phyloP scores from a whole-genome alignment of 1,140 invertebrate species.

The Drosophila rhopaloa region DNA sequence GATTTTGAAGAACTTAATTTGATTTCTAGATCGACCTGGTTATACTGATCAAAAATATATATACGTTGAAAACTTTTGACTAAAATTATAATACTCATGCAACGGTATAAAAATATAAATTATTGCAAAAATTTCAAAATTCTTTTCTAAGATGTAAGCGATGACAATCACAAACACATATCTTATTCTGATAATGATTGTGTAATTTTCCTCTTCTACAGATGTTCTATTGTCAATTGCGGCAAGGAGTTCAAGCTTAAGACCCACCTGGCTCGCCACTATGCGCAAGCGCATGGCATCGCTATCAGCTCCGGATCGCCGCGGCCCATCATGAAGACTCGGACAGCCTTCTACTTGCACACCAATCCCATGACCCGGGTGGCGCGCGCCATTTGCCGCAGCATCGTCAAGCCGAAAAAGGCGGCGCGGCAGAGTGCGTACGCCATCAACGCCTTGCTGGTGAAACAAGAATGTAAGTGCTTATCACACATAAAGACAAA shows the following conservation, averaged over 20 bases:
- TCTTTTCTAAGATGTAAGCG: no score
- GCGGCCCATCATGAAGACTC: conserved; percentile 97
- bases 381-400: conserved; percentile 92
- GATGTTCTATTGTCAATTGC: conserved; percentile 95
- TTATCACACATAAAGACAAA: background rate
- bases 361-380: conserved; percentile 95
- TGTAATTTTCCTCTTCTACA: conserved; percentile 55
- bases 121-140: background rate
- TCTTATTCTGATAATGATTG: no score
- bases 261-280: conserved; percentile 95
- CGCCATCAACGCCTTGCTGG: conserved; percentile 92
- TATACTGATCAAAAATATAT: no score
- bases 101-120: background rate
- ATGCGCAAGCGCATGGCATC: conserved; percentile 94
- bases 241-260: conserved; percentile 98
- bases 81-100: no score
- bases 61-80: no score
- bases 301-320: conserved; percentile 90
- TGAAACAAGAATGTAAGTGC: conserved; percentile 94
- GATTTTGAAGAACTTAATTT: no score
- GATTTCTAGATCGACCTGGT: no score
- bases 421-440: conserved; percentile 94
- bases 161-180: no score
- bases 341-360: conserved; percentile 97
- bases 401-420: conserved; percentile 93